phyloP scores from a whole-genome alignment of 2,888 invertebrate genomes.

The Calameuta pallipes region DNA sequence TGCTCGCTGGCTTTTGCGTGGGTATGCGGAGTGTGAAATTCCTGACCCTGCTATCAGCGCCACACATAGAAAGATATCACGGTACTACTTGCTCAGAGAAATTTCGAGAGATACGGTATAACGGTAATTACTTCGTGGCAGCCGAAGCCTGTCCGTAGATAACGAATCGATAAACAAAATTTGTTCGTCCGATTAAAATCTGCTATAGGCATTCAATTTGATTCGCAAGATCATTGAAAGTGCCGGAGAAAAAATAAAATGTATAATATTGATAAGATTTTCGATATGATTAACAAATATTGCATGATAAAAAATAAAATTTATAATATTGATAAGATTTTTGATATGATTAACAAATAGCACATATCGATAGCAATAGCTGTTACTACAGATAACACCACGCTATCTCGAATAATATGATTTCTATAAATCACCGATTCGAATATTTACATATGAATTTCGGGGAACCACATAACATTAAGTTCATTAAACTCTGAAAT shows the following conservation, averaged over 20 bases:
- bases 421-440: background rate
- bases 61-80: background rate
- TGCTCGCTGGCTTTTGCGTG: background rate
- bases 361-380: background rate
- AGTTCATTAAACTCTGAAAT: background rate
- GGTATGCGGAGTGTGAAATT: background rate
- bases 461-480: background rate
- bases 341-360: background rate
- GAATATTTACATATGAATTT: background rate
- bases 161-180: background rate
- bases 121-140: background rate
- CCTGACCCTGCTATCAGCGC: background rate
- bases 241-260: background rate
- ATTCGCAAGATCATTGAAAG: background rate
- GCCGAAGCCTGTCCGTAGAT: background rate
- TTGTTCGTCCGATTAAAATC: background rate
- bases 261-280: background rate
- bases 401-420: background rate
- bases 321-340: background rate
- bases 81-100: background rate
- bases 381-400: background rate
- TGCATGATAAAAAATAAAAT: background rate
- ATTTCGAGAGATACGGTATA: background rate
- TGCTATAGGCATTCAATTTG: background rate
- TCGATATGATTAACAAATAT: background rate